A percentile compares a stretch with the other conserved stretches of the same genome.
Evolutionary conservation across 2,888 invertebrate genomes (phyloP).

Genomic region (Cheilosia vernalis): DNA sequence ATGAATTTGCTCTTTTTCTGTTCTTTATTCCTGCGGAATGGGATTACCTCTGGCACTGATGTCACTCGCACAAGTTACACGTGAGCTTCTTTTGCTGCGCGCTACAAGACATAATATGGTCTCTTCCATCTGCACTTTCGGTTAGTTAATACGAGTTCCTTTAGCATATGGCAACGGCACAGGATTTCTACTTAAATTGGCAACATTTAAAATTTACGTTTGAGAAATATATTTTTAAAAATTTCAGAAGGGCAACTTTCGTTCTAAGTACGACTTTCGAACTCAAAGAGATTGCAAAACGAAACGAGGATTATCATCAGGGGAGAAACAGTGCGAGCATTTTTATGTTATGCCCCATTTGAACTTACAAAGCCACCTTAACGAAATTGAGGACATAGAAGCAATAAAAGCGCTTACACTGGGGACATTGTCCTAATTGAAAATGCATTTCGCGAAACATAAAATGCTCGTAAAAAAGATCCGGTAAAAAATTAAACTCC

Average conservation of each 20-base stretch:
- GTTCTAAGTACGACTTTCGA: slow-evolving; percentile 21
- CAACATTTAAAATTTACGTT: slow-evolving; percentile 33
- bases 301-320: slow-evolving; percentile 9
- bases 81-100: slow-evolving; percentile 32
- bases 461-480: slow-evolving; percentile 27
- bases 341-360: slow-evolving; percentile 35
- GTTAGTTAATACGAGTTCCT: neutral
- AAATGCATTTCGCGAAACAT: slow-evolving; percentile 72
- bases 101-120: neutral
- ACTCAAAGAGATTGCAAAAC: slow-evolving; percentile 25
- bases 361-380: slow-evolving; percentile 35
- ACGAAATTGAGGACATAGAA: slow-evolving; percentile 62
- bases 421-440: slow-evolving; percentile 73
- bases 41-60: neutral
- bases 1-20: slow-evolving; percentile 53
- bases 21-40: neutral
- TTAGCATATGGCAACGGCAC: neutral
- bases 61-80: slow-evolving; percentile 34
- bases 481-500: slow-evolving; percentile 44
- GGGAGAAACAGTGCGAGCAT: slow-evolving; percentile 10
- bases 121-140: neutral
- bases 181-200: slow-evolving; percentile 27
- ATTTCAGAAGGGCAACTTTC: neutral
- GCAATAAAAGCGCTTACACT: slow-evolving; percentile 64
- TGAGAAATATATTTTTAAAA: slow-evolving; percentile 19